A percentile compares a stretch with the other conserved stretches of the same genome.
These are phyloP conservation scores for Pteruthius melanotis DNA, from an alignment of 2,113 vertebrate species.

Conservation along the genomic window DNA sequence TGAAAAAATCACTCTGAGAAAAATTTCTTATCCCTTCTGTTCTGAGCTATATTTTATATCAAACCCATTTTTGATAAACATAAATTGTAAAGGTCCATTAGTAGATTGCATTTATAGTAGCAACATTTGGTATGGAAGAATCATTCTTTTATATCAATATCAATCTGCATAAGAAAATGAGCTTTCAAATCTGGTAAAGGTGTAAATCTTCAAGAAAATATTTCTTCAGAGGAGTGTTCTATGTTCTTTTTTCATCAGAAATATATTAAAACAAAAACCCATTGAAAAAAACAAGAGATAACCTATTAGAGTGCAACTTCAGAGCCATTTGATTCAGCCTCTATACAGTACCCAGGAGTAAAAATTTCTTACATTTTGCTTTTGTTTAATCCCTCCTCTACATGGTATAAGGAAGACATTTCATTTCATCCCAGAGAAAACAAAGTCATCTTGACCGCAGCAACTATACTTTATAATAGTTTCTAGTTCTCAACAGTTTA, in stretches of 20 bases:
- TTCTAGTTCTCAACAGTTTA: background rate
- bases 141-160: background rate
- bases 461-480: background rate
- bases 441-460: background rate
- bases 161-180: background rate
- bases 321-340: background rate
- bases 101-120: background rate
- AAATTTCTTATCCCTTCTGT: background rate
- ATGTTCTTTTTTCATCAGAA: background rate
- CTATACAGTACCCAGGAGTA: background rate
- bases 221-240: background rate
- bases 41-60: background rate
- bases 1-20: background rate
- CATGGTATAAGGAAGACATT: background rate
- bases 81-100: background rate
- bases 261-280: background rate
- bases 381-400: background rate
- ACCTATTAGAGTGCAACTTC: background rate
- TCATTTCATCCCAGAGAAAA: background rate
- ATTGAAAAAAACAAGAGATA: background rate
- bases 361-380: background rate
- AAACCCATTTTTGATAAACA: background rate
- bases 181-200: background rate
- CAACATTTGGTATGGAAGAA: background rate
- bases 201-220: background rate